Conservation (phyloP, 1,140 invertebrate species). For the Orchesella cincta region DNA sequence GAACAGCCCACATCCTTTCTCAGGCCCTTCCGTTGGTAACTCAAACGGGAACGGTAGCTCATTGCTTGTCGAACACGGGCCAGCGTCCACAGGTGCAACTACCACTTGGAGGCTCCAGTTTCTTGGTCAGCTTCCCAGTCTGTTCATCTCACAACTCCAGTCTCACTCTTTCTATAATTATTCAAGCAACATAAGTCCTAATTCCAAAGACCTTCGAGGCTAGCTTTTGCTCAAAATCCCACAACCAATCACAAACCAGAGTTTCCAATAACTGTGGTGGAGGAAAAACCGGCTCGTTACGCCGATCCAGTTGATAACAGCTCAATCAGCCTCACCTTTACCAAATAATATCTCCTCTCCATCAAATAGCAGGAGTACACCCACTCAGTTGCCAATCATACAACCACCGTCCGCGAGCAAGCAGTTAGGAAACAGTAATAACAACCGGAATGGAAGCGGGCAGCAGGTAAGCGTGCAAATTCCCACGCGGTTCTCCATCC, state of each 20-base stretch:
- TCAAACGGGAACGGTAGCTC: slow-evolving; percentile 21
- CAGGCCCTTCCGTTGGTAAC: background rate
- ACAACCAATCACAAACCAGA: background rate
- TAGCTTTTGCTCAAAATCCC: slow-evolving; percentile 16
- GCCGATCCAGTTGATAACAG: background rate
- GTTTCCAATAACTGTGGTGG: background rate
- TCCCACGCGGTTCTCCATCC: slow-evolving; percentile 77
- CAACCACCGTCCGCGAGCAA: slow-evolving; percentile 50
- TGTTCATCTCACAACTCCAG: slow-evolving; percentile 33
- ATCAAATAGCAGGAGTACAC: slow-evolving; percentile 15
- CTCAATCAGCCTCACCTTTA: slow-evolving; percentile 3
- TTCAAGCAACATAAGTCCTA: slow-evolving; percentile 31
- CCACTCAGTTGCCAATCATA: slow-evolving; percentile 21
- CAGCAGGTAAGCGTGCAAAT: slow-evolving; percentile 53
- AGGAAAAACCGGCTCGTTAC: background rate
- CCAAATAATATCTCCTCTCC: background rate
- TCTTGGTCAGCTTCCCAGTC: background rate
- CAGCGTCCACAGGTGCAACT: slow-evolving; percentile 47
- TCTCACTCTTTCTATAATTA: slow-evolving; percentile 46
- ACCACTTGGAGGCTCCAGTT: slow-evolving; percentile 49
- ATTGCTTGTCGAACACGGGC: background rate
- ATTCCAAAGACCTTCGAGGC: slow-evolving; percentile 18
- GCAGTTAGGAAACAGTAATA: slow-evolving; percentile 43
- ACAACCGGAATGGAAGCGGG: slow-evolving; percentile 44
- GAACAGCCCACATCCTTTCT: slow-evolving; percentile 19